Conservation (phyloP, 1,140 invertebrate genomes). For the Conopomorpha cramerella region DNA sequence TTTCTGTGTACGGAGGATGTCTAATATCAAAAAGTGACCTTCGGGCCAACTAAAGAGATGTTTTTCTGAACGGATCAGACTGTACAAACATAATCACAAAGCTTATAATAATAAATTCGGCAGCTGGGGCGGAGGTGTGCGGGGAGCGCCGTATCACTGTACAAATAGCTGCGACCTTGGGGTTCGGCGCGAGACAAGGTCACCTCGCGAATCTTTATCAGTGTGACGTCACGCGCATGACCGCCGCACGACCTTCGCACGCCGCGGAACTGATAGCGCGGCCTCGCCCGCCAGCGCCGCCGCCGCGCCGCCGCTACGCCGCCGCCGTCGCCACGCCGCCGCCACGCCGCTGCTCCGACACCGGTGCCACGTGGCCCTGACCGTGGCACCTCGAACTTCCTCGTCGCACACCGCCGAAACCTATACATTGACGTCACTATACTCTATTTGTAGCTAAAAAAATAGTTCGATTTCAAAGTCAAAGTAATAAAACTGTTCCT, state of each 20-base stretch:
- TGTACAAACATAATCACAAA: too few relatives aligned
- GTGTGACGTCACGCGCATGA: slow-evolving; percentile 47
- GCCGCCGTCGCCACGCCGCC: slow-evolving; percentile 1
- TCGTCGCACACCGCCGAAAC: too few relatives aligned
- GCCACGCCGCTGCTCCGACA: not conserved
- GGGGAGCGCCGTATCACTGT: slow-evolving; percentile 37
- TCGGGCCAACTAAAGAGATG: slow-evolving; percentile 24
- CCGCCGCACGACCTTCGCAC: slow-evolving; percentile 23
- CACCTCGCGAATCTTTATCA: slow-evolving; percentile 58
- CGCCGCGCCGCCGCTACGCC: slow-evolving; percentile 7
- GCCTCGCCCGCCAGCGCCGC: slow-evolving; percentile 10
- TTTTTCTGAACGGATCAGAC: too few relatives aligned
- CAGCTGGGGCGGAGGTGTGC: slow-evolving; percentile 14
- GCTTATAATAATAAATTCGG: slow-evolving; percentile 22
- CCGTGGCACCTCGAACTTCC: not conserved
- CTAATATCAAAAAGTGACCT: slow-evolving; percentile 13
- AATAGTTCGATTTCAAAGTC: slow-evolving; percentile 8
- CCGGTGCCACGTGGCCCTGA: not conserved
- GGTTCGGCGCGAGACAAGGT: slow-evolving; percentile 55
- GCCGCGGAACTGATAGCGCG: not conserved
- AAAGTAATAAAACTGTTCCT: not conserved
- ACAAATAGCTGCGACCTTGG: slow-evolving; percentile 55
- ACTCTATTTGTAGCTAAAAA: slow-evolving; percentile 3
- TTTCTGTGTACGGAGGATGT: not conserved
- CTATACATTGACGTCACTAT: too few relatives aligned